phyloP scores from a whole-genome alignment of 2,113 vertebrate species.

The Strigops habroptila region DNA sequence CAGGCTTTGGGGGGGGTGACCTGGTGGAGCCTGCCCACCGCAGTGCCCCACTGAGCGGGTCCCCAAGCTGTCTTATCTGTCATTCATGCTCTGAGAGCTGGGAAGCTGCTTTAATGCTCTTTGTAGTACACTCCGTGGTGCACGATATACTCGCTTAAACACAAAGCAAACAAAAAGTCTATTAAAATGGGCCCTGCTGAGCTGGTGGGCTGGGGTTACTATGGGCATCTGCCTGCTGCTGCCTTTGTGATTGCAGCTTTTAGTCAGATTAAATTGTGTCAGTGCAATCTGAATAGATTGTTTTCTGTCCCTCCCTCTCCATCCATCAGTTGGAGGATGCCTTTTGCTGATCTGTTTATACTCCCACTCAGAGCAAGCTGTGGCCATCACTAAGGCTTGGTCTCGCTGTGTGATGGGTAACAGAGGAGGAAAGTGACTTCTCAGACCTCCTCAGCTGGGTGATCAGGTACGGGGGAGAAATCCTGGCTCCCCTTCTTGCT shows the following conservation, averaged over 20 bases:
- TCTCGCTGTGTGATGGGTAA: not conserved
- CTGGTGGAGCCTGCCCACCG: not conserved
- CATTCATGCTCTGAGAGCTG: not conserved
- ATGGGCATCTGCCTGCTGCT: not conserved
- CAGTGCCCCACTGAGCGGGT: fast-evolving
- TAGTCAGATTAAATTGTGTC: constrained; percentile 17
- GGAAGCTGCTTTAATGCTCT: not conserved
- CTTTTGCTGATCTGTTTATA: not conserved
- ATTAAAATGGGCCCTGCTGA: constrained; percentile 5
- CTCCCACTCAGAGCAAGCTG: not conserved
- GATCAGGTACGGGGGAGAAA: not conserved
- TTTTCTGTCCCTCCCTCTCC: not conserved
- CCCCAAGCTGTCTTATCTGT: not conserved
- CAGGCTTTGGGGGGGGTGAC: not conserved
- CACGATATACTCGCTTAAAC: not conserved
- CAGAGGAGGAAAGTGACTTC: not conserved
- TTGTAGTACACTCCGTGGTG: not conserved
- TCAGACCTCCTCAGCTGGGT: not conserved
- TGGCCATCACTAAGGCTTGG: not conserved
- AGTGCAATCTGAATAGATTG: not conserved
- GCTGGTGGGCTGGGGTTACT: not conserved
- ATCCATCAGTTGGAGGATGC: not conserved
- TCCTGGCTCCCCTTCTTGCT: not conserved
- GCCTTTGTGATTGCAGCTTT: not conserved
- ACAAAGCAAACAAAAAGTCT: not conserved